A percentile compares a stretch with the other conserved stretches of the same genome.
Conservation (phyloP, 2,113 vertebrate species). For the Edolisoma coerulescens region DNA sequence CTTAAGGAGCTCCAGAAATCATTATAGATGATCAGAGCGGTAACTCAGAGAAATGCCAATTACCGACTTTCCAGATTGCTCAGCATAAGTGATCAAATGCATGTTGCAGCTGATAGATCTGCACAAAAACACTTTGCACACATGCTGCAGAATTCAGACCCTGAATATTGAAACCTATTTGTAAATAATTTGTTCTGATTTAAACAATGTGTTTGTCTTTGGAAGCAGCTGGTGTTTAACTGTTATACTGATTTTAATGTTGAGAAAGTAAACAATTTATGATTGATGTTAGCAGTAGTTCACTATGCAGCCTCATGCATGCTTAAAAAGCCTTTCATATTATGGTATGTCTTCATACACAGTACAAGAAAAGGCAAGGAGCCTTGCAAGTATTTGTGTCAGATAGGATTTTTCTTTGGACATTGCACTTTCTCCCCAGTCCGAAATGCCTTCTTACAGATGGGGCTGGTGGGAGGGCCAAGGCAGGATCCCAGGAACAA, state of each 20-base stretch:
- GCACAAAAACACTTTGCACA: neutral
- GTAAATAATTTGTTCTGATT: constrained; percentile 53
- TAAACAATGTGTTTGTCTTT: constrained; percentile 44
- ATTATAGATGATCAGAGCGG: neutral
- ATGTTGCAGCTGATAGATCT: neutral
- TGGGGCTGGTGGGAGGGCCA: neutral
- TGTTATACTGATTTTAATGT: neutral
- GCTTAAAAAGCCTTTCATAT: neutral
- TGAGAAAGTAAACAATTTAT: constrained; percentile 21
- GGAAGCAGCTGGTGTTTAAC: constrained; percentile 47
- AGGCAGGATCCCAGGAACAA: neutral
- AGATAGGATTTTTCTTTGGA: neutral
- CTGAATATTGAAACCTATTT: constrained; percentile 24
- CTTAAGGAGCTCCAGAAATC: neutral
- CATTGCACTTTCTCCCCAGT: neutral
- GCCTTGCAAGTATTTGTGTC: neutral
- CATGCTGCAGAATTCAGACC: constrained; percentile 7
- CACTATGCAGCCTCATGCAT: neutral
- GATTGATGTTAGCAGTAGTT: constrained; percentile 11
- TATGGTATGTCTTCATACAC: neutral
- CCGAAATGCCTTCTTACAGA: neutral
- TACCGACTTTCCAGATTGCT: constrained; percentile 31
- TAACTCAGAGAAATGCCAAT: constrained; percentile 11
- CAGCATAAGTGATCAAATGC: neutral
- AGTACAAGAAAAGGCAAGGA: neutral